Evolutionary conservation across 2,797 vertebrate genomes (phyloP).

Genomic region (Enteromius argenteus): DNA sequence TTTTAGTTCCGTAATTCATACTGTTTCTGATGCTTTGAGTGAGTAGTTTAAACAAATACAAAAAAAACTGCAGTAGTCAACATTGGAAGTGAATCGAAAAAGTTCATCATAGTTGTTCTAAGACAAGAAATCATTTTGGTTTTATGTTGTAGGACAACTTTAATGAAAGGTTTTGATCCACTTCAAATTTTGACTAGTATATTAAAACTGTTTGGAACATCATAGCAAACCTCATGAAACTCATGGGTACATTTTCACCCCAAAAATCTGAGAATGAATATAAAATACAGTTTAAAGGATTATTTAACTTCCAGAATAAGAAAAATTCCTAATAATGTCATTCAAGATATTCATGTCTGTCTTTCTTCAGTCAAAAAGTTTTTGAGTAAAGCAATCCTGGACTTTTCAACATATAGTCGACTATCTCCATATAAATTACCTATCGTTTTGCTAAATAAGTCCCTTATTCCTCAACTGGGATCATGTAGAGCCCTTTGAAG

Average conservation of each 20-base stretch:
- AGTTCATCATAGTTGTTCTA: background rate
- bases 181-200: background rate
- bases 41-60: background rate
- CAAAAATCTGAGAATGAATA: background rate
- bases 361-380: background rate
- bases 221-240: background rate
- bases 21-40: background rate
- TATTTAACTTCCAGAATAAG: background rate
- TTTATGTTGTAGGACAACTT: background rate
- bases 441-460: background rate
- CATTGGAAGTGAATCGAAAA: background rate
- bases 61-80: background rate
- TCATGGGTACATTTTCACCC: background rate
- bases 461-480: background rate
- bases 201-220: background rate
- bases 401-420: background rate
- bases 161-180: background rate
- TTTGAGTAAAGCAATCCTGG: background rate
- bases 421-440: background rate
- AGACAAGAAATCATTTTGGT: background rate
- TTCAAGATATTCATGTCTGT: background rate
- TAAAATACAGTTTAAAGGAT: background rate
- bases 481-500: background rate
- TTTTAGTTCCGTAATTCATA: constrained; percentile 4
- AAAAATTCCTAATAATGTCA: background rate